Base-by-base conservation (phyloP, 2,888 invertebrate species). In the Mythimna lalbum region DNA sequence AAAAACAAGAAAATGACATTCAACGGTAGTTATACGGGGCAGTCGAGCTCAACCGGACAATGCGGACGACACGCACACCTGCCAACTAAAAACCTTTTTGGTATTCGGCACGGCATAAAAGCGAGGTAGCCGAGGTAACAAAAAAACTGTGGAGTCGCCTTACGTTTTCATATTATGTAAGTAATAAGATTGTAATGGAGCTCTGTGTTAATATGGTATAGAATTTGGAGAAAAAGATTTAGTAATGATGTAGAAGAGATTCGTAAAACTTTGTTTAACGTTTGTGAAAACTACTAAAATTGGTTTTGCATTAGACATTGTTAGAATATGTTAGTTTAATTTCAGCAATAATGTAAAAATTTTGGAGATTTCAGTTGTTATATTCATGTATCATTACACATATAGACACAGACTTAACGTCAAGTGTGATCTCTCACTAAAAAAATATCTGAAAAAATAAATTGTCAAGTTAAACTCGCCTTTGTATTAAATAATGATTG, bases 1-100 rank as follows among this genome's bases (percentile, higher is more conserved):
- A 81, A 86, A 88, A 89, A 86, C 84, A 87, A 84, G 73, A 85
- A 82, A 85, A 83, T 76, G 68, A 76, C 81, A 80, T 83, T 74
- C 68, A 69, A 68, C 56, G 82, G 79, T 83, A 81, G 74, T 76
- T 83, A 79, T 14, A 57, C 43, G 14, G 70, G 60, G 21, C 43
- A 57, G 56, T 74, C 73, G 75, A 82, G 75, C 80, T 80, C 73
- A 81, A 70, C 81, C 75, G 86, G 85, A 87, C 87, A 84, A 82
- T 81, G 80, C 70, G 74, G 78, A 60, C 63, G 73, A 81, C 82
- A 85, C 85, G 84, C 85, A 78, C 87, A 86, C 87, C 86, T 88
- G 86, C 80, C 76, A 73, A 75, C 81, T 75, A 80, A 80, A 83
- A 86, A 81, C 81, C 82, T 82, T 86, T 87, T 87, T 79, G 79